Conservation (phyloP, 1,140 invertebrate species). For the Paramacrobiotus metropolitanus region DNA sequence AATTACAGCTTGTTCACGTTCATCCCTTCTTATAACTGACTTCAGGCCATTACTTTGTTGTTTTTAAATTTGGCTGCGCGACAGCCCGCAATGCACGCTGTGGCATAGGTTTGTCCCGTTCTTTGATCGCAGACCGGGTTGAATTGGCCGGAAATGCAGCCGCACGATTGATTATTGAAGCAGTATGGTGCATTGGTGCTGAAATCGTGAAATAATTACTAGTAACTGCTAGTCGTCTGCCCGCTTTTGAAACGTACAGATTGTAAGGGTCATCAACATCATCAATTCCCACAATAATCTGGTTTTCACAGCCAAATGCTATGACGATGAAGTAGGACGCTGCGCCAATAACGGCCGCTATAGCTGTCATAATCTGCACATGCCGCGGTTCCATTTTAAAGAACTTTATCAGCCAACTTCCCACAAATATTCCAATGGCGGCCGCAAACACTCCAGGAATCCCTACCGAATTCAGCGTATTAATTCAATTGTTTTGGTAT, state of each 20-base stretch:
- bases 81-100: neutral
- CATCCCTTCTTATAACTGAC: neutral
- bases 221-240: neutral
- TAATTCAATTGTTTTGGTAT: neutral
- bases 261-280: neutral
- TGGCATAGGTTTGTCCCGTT: neutral
- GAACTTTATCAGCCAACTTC: neutral
- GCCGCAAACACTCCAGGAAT: slow-evolving; percentile 2
- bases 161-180: neutral
- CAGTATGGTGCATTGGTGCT: neutral
- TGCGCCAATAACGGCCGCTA: slow-evolving; percentile 4
- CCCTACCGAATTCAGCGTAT: neutral
- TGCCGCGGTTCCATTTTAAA: slow-evolving; percentile 2
- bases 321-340: slow-evolving; percentile 5
- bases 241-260: neutral
- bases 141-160: neutral
- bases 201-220: neutral
- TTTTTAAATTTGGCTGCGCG: neutral
- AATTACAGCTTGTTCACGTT: neutral
- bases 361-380: neutral
- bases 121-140: neutral
- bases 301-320: neutral
- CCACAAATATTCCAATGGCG: neutral
- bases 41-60: neutral
- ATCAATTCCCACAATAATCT: neutral